Base-by-base conservation (phyloP, 1,140 invertebrate genomes). In the Ceratina calcarata region DNA sequence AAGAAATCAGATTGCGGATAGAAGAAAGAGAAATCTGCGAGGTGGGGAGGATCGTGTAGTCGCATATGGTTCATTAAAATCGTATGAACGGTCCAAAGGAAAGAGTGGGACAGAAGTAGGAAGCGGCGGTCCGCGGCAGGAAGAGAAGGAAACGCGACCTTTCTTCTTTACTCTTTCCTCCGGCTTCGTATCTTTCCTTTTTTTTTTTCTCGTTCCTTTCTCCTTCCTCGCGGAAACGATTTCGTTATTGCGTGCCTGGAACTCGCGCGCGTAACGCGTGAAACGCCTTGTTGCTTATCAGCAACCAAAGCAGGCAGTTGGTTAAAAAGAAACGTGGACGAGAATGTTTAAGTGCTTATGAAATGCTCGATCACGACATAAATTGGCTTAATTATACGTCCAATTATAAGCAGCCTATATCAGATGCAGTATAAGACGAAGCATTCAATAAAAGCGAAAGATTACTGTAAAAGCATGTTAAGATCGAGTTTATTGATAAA, bases 1-100 rank as follows among this genome's bases (percentile, higher is more conserved):
- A 79, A 78, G 83, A 84, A 86, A 86, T 83, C 84, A 86, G 84
- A 86, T 86, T 80, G 76, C 58, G 84, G 67, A 86, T 76, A n/a
- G n/a, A n/a, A n/a, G 85, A 86, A 86, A 86, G 85, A 86, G 85
- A 86, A 86, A 86, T 86, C 79, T 57, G 57, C 51, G 67, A 16
- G 49, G 49, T 69, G 51, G 64, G 60, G 67, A 78, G 60, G 71
- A 61, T 18, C 57, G 57, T 57, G 76, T 53, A 51, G 1, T 71
- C 67, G 72, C 72, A 45, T 80, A 64, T 27, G 70, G 66, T 78
- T 78, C 72, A 78, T 86, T 86, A 86, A 86, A 86, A 69, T 80
- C 13, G 45, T 62, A 53, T 55, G 68, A 60, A 60, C 45, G 60
- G 12, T 53, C 15, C 0, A 18, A 20, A 22, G 13, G 53, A 69